phyloP scores from a whole-genome alignment of 1,140 invertebrate genomes.

The Bombyx mandarina region DNA sequence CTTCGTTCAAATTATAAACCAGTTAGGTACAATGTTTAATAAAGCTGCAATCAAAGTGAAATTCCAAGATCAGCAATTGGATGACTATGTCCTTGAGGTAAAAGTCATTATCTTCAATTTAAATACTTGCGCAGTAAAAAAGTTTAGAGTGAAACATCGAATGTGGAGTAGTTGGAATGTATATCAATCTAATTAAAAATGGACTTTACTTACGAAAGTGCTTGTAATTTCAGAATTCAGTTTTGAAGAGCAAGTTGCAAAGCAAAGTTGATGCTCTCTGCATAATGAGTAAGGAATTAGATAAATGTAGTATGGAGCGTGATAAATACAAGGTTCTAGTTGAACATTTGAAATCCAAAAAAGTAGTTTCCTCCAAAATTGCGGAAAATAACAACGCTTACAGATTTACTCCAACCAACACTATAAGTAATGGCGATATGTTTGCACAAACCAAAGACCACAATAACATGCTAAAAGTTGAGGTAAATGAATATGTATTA shows the following conservation, averaged over 20 bases:
- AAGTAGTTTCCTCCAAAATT: constrained; percentile 28
- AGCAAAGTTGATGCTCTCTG: constrained; percentile 85
- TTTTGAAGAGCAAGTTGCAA: constrained; percentile 79
- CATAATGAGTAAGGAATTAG: constrained; percentile 83
- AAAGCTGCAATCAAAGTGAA: constrained; percentile 44
- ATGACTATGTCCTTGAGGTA: constrained; percentile 61
- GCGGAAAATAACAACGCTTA: constrained; percentile 30
- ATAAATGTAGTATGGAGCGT: constrained; percentile 82
- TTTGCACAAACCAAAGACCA: constrained; percentile 63
- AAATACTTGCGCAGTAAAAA: too few relatives aligned
- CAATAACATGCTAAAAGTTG: constrained; percentile 60
- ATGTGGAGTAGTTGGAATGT: background rate
- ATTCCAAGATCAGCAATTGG: constrained; percentile 58
- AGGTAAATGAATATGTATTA: constrained; percentile 32
- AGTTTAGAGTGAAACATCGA: too few relatives aligned
- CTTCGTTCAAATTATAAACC: too few relatives aligned
- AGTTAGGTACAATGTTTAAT: constrained; percentile 28
- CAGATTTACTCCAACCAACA: constrained; percentile 47
- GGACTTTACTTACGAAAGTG: background rate
- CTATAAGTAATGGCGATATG: constrained; percentile 59
- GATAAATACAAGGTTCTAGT: constrained; percentile 88
- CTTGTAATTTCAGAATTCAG: constrained; percentile 68
- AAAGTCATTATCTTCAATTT: too few relatives aligned
- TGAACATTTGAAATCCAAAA: constrained; percentile 81
- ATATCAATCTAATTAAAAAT: constrained; percentile 2